phyloP scores from a whole-genome alignment of 2,888 invertebrate genomes.

The Galeruca laticollis region DNA sequence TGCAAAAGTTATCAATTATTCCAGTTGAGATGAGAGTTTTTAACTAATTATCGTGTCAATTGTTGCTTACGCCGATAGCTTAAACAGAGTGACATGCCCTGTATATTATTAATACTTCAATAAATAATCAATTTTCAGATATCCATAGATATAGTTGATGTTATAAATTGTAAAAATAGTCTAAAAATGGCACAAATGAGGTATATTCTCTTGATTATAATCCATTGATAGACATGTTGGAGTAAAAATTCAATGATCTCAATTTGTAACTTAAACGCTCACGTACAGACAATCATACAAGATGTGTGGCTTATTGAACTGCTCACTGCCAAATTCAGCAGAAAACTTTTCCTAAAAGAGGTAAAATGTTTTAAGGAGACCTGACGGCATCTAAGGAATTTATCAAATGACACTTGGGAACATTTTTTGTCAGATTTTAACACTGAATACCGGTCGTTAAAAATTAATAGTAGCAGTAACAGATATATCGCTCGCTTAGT shows the following conservation, averaged over 20 bases:
- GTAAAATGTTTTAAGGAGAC: constrained; percentile 32
- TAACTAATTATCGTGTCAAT: too few relatives aligned
- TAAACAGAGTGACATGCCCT: background rate
- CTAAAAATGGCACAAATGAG: constrained; percentile 37
- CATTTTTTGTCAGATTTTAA: constrained; percentile 23
- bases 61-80: too few relatives aligned
- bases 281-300: constrained; percentile 53
- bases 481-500: background rate
- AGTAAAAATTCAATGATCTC: constrained; percentile 53
- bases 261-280: constrained; percentile 52
- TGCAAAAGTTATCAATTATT: too few relatives aligned
- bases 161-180: constrained; percentile 18
- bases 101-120: background rate
- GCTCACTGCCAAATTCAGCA: constrained; percentile 39
- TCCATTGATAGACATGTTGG: constrained; percentile 37
- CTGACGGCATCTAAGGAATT: constrained; percentile 29
- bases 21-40: too few relatives aligned
- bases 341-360: constrained; percentile 28
- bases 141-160: background rate
- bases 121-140: background rate
- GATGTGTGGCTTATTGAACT: constrained; percentile 39
- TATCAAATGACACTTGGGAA: constrained; percentile 25
- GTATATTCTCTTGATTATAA: constrained; percentile 42
- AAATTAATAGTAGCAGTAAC: background rate
- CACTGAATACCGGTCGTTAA: constrained; percentile 23